Conservation (phyloP, 1,140 invertebrate genomes). For the Himalopsyche phryganea region DNA sequence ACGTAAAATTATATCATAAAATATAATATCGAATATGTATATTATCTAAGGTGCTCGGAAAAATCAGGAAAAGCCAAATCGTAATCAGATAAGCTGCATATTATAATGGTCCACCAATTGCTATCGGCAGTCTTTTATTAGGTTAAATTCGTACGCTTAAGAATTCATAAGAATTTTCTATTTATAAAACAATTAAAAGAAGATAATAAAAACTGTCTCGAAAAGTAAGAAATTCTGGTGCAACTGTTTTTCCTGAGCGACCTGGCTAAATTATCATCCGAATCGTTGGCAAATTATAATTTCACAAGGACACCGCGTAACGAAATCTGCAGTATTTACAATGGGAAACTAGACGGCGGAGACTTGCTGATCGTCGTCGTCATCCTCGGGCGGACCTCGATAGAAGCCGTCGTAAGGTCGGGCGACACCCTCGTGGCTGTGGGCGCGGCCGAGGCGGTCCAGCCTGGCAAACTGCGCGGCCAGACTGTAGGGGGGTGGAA, state of each 20-base stretch:
- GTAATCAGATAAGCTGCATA: too few species aligned
- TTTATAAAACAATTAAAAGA: too few species aligned
- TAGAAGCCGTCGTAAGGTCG: constrained; percentile 67
- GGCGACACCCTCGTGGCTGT: constrained; percentile 81
- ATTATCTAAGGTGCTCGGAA: not conserved
- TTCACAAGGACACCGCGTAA: not conserved
- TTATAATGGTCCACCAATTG: too few species aligned
- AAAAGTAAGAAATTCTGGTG: too few species aligned
- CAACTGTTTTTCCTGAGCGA: not conserved
- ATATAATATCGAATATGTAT: constrained; percentile 3
- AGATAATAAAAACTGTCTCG: too few species aligned
- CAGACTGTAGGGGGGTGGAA: constrained; percentile 66
- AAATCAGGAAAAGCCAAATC: too few species aligned
- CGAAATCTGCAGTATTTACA: not conserved
- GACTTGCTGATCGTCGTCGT: constrained; percentile 58
- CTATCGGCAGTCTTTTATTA: too few species aligned
- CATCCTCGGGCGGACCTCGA: constrained; percentile 66
- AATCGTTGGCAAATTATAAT: not conserved
- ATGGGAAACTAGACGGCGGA: constrained; percentile 43
- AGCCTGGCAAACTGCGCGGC: constrained; percentile 73
- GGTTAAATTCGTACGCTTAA: too few species aligned
- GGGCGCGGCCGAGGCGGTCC: constrained; percentile 74
- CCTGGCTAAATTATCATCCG: not conserved
- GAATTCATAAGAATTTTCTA: too few species aligned
- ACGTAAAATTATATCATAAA: not conserved